These are phyloP conservation scores for Diarsia rubi DNA, from an alignment of 2,888 invertebrate genomes.

Conservation along the genomic window DNA sequence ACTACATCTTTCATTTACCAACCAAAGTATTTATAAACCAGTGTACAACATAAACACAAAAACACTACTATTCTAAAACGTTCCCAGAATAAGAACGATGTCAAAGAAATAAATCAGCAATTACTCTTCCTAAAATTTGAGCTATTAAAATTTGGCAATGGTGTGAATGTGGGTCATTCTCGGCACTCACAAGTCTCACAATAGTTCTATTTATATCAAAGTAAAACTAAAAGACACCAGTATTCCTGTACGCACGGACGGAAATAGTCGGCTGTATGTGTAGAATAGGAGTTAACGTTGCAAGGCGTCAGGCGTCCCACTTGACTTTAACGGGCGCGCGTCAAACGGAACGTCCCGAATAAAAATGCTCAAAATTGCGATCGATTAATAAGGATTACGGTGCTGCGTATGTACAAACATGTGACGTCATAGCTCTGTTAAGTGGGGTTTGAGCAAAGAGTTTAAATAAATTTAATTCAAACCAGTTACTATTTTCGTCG, in stretches of 20 bases:
- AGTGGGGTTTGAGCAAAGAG: neutral
- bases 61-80: conserved; percentile 14
- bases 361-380: conserved; percentile 39
- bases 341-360: conserved; percentile 45
- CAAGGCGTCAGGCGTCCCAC: conserved; percentile 50
- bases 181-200: conserved; percentile 74
- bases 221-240: conserved; percentile 85
- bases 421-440: conserved; percentile 22
- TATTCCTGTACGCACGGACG: conserved; percentile 86
- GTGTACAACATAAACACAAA: conserved; percentile 24
- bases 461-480: neutral
- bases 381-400: conserved; percentile 35
- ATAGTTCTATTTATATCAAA: conserved; percentile 87
- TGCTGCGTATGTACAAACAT: neutral
- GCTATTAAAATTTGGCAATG: conserved; percentile 80
- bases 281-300: conserved; percentile 66
- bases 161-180: conserved; percentile 83
- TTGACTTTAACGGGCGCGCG: conserved; percentile 46
- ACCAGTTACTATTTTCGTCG: neutral
- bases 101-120: conserved; percentile 67
- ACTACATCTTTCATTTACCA: conserved; percentile 2
- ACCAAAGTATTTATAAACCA: conserved; percentile 16
- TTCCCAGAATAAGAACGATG: conserved; percentile 58
- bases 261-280: conserved; percentile 80
- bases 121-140: conserved; percentile 64